Conservation (phyloP, 2,113 vertebrate genomes). For the Eudorcas thomsonii region DNA sequence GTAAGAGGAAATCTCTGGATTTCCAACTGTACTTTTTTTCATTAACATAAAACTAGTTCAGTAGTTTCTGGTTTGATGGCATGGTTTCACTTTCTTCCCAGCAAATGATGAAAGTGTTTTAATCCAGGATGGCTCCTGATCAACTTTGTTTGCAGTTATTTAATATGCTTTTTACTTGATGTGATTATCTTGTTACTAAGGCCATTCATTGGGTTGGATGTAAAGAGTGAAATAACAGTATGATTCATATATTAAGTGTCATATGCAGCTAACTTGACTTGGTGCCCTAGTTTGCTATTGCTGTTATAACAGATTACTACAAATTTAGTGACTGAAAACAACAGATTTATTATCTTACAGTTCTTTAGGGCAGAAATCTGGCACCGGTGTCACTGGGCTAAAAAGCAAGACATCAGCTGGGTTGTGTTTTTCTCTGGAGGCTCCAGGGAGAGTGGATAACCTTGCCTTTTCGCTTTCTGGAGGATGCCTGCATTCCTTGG, state of each 20-base stretch:
- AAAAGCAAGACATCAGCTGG: neutral
- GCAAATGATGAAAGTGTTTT: neutral
- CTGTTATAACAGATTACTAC: neutral
- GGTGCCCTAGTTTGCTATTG: neutral
- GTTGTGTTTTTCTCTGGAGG: neutral
- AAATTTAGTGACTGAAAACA: neutral
- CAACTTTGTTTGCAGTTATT: neutral
- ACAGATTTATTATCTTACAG: neutral
- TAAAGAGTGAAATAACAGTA: neutral
- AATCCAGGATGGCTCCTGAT: neutral
- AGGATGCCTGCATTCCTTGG: neutral
- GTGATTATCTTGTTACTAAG: conserved; percentile 10
- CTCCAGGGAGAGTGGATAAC: neutral
- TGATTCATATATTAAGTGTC: neutral
- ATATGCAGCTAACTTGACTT: neutral
- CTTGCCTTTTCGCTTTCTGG: neutral
- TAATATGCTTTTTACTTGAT: conserved; percentile 33
- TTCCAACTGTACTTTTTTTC: neutral
- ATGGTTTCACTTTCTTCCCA: neutral
- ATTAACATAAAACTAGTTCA: neutral
- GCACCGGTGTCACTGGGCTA: neutral
- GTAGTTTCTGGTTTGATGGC: neutral
- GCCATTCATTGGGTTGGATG: conserved; percentile 24
- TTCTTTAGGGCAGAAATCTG: neutral
- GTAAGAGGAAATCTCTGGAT: neutral